phyloP scores from a whole-genome alignment of 2,797 vertebrate species.

The Graptemys geographica region DNA sequence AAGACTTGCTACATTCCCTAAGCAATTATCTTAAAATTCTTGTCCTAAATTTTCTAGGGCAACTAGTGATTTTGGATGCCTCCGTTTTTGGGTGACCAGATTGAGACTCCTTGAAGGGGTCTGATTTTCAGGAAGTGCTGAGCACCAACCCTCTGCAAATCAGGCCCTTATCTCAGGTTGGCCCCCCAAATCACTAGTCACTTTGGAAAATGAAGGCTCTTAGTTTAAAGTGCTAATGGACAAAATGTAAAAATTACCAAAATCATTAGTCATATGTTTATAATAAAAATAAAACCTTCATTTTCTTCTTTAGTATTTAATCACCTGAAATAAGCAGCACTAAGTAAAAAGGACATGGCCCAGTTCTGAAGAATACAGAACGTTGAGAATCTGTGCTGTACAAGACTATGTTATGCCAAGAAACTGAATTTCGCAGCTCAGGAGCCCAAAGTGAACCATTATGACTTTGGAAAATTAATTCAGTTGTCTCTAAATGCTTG shows the following conservation, averaged over 20 bases:
- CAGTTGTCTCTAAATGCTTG: not conserved
- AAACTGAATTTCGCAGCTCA: constrained; percentile 31
- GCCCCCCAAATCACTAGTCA: not conserved
- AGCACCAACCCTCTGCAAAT: not conserved
- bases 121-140: not conserved
- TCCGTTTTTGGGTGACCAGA: not conserved
- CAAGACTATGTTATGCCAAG: constrained; percentile 21
- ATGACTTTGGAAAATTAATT: not conserved
- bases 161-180: not conserved
- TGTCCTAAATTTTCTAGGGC: constrained; percentile 25
- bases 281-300: not conserved
- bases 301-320: constrained; percentile 45
- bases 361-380: not conserved
- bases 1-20: not conserved
- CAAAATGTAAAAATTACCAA: constrained; percentile 14
- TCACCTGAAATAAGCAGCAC: constrained; percentile 3
- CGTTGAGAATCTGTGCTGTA: constrained; percentile 13
- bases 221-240: not conserved
- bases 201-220: not conserved
- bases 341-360: constrained; percentile 15
- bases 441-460: not conserved
- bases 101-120: not conserved
- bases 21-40: not conserved
- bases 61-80: not conserved
- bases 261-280: not conserved